A percentile compares a stretch with the other conserved stretches of the same genome.
phyloP scores from a whole-genome alignment of 2,797 vertebrate genomes.

The Premnoplex brunnescens region DNA sequence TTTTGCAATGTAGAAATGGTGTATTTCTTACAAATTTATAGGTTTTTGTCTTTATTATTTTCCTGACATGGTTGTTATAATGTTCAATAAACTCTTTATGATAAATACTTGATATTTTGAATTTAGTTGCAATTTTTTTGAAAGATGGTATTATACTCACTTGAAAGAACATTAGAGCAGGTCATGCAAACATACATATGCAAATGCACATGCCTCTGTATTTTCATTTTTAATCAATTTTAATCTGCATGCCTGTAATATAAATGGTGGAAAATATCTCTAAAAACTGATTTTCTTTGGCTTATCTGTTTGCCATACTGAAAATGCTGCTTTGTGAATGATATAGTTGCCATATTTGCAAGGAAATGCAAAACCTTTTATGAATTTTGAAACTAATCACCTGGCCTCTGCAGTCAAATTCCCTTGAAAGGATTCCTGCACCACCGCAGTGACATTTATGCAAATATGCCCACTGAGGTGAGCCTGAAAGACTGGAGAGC shows the following conservation, averaged over 20 bases:
- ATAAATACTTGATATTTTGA: background rate
- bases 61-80: background rate
- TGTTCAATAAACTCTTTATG: background rate
- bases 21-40: background rate
- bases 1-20: background rate
- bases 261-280: background rate
- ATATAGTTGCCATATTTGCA: background rate
- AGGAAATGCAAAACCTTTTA: background rate
- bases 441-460: background rate
- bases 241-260: background rate
- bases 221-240: conserved; percentile 8
- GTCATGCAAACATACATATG: background rate
- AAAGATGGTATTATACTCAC: background rate
- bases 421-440: background rate
- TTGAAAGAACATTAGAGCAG: background rate
- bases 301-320: background rate
- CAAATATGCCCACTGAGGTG: background rate
- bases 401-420: background rate
- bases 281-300: background rate
- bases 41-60: background rate
- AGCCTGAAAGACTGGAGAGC: background rate
- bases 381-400: background rate
- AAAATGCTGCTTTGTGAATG: background rate
- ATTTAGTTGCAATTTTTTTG: background rate
- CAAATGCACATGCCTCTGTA: background rate